Conservation (phyloP, 2,888 invertebrate species). For the Barypeithes pellucidus region DNA sequence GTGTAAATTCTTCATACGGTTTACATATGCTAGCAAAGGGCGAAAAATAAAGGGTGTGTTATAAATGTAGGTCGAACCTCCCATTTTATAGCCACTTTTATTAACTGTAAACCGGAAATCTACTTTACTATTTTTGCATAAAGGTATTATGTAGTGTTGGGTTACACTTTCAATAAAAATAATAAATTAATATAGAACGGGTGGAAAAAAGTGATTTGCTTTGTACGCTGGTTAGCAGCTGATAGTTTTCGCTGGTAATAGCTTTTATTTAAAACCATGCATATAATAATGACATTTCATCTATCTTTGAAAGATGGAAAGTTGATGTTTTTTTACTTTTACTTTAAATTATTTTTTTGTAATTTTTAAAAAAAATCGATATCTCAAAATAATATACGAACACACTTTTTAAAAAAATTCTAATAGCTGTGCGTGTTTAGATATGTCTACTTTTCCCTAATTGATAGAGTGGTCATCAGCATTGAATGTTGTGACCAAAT, state of each 20-base stretch:
- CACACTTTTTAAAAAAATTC: too few relatives aligned
- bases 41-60: constrained; percentile 31
- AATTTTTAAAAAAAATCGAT: too few relatives aligned
- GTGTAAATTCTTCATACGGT: not conserved
- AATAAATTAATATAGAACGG: constrained; percentile 17
- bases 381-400: too few relatives aligned
- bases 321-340: too few relatives aligned
- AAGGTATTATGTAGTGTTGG: constrained; percentile 34
- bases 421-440: too few relatives aligned
- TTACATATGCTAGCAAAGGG: constrained; percentile 15
- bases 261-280: too few relatives aligned
- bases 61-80: constrained; percentile 43
- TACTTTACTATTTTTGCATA: constrained; percentile 49
- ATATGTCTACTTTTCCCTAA: too few relatives aligned
- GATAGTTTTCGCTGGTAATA: not conserved
- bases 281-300: too few relatives aligned
- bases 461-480: too few relatives aligned
- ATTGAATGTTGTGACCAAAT: too few relatives aligned
- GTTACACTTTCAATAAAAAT: constrained; percentile 41
- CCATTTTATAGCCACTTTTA: constrained; percentile 24
- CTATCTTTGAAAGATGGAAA: too few relatives aligned
- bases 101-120: constrained; percentile 39
- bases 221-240: not conserved
- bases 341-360: too few relatives aligned
- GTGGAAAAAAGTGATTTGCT: not conserved